Evolutionary conservation across 2,888 invertebrate genomes (phyloP).

Genomic region (Epirrita christyi): DNA sequence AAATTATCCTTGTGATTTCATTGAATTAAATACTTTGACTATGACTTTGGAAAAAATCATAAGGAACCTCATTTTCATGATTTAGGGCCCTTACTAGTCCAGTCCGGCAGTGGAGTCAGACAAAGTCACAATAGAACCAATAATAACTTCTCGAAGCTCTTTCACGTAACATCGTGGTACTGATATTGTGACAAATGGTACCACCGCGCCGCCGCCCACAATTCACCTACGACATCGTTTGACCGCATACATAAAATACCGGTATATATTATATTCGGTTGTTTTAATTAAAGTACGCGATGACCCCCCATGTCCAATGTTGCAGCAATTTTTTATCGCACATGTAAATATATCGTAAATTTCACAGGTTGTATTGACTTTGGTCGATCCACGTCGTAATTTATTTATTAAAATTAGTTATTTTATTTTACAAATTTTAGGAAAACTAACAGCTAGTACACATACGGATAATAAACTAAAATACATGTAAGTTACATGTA

Average conservation of each 20-base stretch:
- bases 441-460: neutral
- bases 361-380: constrained; percentile 32
- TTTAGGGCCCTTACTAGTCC: no score
- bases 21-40: no score
- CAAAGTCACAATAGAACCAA: no score
- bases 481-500: no score
- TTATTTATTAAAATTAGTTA: neutral
- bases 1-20: no score
- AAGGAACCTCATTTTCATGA: no score
- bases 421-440: neutral
- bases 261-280: constrained; percentile 68
- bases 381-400: constrained; percentile 11
- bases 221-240: constrained; percentile 37
- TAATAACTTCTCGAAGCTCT: constrained; percentile 3
- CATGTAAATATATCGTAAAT: constrained; percentile 52
- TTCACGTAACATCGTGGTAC: neutral
- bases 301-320: constrained; percentile 50
- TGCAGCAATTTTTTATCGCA: constrained; percentile 58
- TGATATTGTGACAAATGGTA: constrained; percentile 25
- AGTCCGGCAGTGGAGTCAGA: no score
- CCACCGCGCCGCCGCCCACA: constrained; percentile 8
- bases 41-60: no score
- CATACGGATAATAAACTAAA: no score
- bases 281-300: constrained; percentile 69
- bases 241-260: constrained; percentile 53